Percentiles rank a stretch among this genome's conserved stretches.
These are phyloP conservation scores for Oreotrochilus melanogaster DNA, from an alignment of 2,113 vertebrate species.

Conservation along the genomic window DNA sequence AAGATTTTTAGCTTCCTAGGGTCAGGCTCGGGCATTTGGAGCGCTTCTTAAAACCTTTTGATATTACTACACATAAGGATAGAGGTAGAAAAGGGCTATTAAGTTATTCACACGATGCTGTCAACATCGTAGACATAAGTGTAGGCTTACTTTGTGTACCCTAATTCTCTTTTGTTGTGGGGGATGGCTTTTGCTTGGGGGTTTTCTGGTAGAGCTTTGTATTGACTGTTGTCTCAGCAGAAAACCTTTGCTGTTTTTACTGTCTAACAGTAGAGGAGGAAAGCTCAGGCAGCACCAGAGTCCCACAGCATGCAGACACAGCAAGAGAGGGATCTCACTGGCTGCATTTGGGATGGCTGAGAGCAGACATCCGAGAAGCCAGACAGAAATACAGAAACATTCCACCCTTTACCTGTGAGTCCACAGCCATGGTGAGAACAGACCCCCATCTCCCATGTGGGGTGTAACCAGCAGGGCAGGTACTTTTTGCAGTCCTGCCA, in stretches of 20 bases:
- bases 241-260: background rate
- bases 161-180: background rate
- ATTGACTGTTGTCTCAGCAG: background rate
- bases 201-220: background rate
- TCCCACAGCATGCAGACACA: rapidly evolving
- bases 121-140: no score
- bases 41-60: background rate
- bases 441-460: rapidly evolving
- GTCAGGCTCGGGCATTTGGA: background rate
- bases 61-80: background rate
- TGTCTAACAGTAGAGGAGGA: background rate
- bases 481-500: background rate
- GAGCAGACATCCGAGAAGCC: rapidly evolving
- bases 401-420: rapidly evolving
- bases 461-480: background rate
- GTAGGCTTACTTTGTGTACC: background rate
- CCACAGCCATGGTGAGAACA: background rate
- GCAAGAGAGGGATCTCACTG: background rate
- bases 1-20: background rate
- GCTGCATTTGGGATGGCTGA: rapidly evolving
- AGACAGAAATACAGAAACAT: background rate
- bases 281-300: background rate
- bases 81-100: background rate
- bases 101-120: background rate
- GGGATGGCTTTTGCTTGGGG: background rate